phyloP scores from a whole-genome alignment of 2,113 vertebrate species.

The Recurvirostra avosetta region DNA sequence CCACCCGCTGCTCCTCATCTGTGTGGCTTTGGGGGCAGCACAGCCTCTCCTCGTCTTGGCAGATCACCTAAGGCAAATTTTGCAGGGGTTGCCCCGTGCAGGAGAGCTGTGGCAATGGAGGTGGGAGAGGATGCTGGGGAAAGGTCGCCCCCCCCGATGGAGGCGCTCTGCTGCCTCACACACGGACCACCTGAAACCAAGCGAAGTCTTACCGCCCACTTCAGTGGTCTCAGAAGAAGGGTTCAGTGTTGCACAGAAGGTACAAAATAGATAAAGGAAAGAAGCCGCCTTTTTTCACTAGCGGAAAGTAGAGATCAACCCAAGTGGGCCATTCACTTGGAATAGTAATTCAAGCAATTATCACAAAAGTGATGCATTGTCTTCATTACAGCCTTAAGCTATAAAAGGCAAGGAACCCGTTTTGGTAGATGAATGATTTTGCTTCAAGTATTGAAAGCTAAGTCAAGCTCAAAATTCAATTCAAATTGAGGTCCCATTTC shows the following conservation, averaged over 20 bases:
- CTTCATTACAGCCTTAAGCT: constrained; percentile 75
- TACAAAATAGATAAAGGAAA: constrained; percentile 35
- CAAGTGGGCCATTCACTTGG: constrained; percentile 69
- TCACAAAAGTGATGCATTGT: constrained; percentile 76
- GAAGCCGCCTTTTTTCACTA: constrained; percentile 53
- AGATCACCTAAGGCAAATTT: not conserved
- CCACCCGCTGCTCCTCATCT: not conserved
- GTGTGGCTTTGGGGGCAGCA: not conserved
- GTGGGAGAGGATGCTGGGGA: not conserved
- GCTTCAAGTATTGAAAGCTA: constrained; percentile 70
- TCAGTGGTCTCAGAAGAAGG: not conserved
- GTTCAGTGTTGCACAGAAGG: not conserved
- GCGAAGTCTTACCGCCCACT: not conserved
- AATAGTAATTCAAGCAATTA: constrained; percentile 79
- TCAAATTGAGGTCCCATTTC: not conserved
- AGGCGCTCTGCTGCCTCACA: not conserved
- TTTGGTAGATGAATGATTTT: constrained; percentile 71
- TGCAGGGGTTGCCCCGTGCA: not conserved
- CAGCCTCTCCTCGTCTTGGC: not conserved
- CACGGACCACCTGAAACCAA: not conserved
- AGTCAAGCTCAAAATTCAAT: constrained; percentile 64
- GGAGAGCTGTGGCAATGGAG: not conserved
- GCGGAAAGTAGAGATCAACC: constrained; percentile 58
- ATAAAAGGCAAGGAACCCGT: constrained; percentile 70
- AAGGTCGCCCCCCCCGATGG: not conserved